phyloP scores from a whole-genome alignment of 2,797 vertebrate genomes.

The Apogon talboti region DNA sequence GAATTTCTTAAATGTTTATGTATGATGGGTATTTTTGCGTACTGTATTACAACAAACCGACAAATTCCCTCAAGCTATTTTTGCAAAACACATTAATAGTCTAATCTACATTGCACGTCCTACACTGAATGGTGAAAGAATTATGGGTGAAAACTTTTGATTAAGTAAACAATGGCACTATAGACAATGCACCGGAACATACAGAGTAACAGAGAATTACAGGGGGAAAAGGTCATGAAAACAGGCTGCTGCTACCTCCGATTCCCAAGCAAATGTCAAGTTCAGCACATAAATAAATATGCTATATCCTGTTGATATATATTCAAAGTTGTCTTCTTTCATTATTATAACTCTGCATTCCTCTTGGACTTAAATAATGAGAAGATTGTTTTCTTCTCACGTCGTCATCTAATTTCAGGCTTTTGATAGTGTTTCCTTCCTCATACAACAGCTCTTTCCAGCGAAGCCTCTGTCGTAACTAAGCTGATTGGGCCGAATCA shows the following conservation, averaged over 20 bases:
- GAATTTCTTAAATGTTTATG: background rate
- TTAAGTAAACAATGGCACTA: background rate
- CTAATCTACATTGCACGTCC: slow-evolving; percentile 12
- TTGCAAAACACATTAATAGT: background rate
- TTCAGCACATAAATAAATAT: slow-evolving; percentile 47
- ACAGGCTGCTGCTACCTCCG: background rate
- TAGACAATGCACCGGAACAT: background rate
- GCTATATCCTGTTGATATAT: slow-evolving; percentile 26
- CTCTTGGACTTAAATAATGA: slow-evolving; percentile 71
- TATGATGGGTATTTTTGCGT: background rate
- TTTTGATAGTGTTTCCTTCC: slow-evolving; percentile 67
- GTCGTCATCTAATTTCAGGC: slow-evolving; percentile 68
- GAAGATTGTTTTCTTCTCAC: slow-evolving; percentile 65
- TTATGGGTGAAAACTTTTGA: background rate
- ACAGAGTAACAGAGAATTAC: too few species aligned
- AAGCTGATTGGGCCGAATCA: slow-evolving; percentile 74
- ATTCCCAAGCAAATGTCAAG: slow-evolving; percentile 32
- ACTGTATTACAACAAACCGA: background rate
- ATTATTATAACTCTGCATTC: slow-evolving; percentile 66
- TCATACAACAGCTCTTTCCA: slow-evolving; percentile 48
- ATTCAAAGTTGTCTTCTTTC: slow-evolving; percentile 50
- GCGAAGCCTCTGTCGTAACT: slow-evolving; percentile 57
- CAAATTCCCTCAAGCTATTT: slow-evolving; percentile 1
- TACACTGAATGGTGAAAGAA: slow-evolving; percentile 16
- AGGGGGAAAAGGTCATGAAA: too few species aligned